Conservation (phyloP, 2,888 invertebrate genomes). For the Abscondita cerata region DNA sequence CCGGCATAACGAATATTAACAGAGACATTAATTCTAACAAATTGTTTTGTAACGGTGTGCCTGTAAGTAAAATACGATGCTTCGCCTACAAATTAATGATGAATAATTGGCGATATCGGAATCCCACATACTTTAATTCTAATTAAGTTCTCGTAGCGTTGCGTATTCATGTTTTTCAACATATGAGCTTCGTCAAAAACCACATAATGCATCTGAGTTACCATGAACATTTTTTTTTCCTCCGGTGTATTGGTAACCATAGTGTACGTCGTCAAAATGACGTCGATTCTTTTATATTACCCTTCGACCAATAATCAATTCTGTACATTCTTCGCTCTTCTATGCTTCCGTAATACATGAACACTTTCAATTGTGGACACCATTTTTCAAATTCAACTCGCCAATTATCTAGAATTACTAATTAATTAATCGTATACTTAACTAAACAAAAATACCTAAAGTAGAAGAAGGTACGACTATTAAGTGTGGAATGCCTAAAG, state of each 20-base stretch:
- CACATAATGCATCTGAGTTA: constrained; percentile 88
- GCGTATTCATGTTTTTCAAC: constrained; percentile 96
- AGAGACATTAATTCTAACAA: constrained; percentile 94
- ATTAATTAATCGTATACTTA: not conserved
- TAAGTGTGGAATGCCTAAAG: constrained; percentile 74
- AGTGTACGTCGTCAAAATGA: constrained; percentile 88
- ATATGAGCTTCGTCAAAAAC: constrained; percentile 98
- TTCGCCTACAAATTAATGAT: constrained; percentile 66
- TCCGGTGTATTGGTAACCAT: constrained; percentile 88
- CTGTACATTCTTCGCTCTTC: constrained; percentile 84
- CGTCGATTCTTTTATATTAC: constrained; percentile 76
- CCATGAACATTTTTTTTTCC: constrained; percentile 89
- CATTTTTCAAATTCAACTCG: constrained; percentile 77
- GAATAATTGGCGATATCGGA: not conserved
- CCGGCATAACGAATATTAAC: constrained; percentile 95
- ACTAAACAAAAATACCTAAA: constrained; percentile 66
- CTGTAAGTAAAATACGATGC: constrained; percentile 88
- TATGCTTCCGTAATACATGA: constrained; percentile 87
- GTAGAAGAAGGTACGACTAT: constrained; percentile 97
- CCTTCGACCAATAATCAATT: constrained; percentile 72
- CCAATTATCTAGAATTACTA: constrained; percentile 76
- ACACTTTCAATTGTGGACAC: constrained; percentile 81
- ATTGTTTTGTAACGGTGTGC: constrained; percentile 97
- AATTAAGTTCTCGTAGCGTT: constrained; percentile 86
- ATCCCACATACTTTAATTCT: constrained; percentile 66